phyloP scores from a whole-genome alignment of 2,113 vertebrate species.

The Crotalus horridus region DNA sequence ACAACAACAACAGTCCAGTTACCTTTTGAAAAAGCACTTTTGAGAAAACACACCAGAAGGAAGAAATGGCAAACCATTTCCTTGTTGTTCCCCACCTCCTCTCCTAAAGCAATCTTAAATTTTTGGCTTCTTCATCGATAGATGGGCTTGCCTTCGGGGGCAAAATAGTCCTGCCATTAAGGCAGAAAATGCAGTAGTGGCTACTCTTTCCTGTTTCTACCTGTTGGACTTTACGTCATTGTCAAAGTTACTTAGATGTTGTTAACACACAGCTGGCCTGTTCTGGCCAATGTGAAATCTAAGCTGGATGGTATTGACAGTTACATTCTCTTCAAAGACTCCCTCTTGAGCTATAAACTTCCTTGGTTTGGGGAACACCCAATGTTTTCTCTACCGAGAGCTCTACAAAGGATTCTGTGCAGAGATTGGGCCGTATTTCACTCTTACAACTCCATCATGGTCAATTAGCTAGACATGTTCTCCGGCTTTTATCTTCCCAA shows the following conservation, averaged over 20 bases:
- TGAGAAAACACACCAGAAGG: neutral
- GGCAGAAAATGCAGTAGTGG: neutral
- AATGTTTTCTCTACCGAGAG: conserved; percentile 55
- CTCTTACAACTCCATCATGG: conserved; percentile 79
- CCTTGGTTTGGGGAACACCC: conserved; percentile 45
- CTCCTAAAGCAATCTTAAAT: neutral
- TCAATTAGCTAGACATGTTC: conserved; percentile 77
- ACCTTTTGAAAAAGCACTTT: neutral
- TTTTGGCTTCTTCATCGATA: neutral
- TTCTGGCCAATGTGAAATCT: conserved; percentile 52
- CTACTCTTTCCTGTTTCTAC: neutral
- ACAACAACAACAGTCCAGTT: neutral
- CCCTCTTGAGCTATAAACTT: conserved; percentile 58
- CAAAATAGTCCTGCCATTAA: neutral
- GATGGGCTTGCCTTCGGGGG: neutral
- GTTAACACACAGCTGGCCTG: conserved; percentile 41
- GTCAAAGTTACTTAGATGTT: conserved; percentile 28
- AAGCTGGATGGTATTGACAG: conserved; percentile 59
- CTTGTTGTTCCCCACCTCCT: neutral
- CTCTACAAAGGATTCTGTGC: conserved; percentile 57
- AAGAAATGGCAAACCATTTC: neutral
- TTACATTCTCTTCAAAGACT: conserved; percentile 30
- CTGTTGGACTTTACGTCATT: neutral
- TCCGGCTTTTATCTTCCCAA: conserved; percentile 76
- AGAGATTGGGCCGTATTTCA: conserved; percentile 71